A percentile compares a stretch with the other conserved stretches of the same genome.
These are phyloP conservation scores for Cheilosia pagana DNA, from an alignment of 2,888 invertebrate species.

Conservation along the genomic window DNA sequence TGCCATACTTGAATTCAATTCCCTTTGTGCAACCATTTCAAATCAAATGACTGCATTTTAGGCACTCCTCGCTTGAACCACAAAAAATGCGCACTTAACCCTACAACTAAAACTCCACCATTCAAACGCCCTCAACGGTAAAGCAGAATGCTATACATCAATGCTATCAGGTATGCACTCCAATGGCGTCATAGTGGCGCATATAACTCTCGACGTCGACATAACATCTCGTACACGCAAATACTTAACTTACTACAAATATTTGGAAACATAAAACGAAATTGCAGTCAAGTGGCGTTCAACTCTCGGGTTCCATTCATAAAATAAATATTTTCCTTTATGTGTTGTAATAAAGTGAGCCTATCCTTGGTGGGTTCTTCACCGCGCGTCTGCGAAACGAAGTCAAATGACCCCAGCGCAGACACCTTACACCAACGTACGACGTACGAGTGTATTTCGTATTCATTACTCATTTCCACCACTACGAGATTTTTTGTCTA, in stretches of 20 bases:
- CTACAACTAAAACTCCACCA: too few species aligned
- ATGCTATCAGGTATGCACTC: too few species aligned
- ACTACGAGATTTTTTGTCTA: conserved; percentile 7
- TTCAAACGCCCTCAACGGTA: too few species aligned
- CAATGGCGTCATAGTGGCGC: too few species aligned
- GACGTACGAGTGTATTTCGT: not conserved
- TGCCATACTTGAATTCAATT: too few species aligned
- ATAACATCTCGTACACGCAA: not conserved
- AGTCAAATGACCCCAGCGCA: conserved; percentile 2
- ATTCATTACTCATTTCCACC: conserved; percentile 16
- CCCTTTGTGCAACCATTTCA: too few species aligned
- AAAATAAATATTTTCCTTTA: conserved; percentile 22
- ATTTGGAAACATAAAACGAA: not conserved
- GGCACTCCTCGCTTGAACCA: too few species aligned
- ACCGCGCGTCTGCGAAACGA: not conserved
- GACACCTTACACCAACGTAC: conserved; percentile 1
- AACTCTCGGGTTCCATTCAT: conserved; percentile 20
- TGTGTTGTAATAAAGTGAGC: conserved; percentile 5
- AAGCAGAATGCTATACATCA: too few species aligned
- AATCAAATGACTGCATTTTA: too few species aligned
- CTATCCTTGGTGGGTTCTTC: not conserved
- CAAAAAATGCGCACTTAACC: too few species aligned
- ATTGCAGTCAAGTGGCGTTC: conserved; percentile 15
- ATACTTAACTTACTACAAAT: not conserved
- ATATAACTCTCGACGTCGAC: too few species aligned